phyloP scores from a whole-genome alignment of 1,140 invertebrate species.

The Drosophila neocordata region DNA sequence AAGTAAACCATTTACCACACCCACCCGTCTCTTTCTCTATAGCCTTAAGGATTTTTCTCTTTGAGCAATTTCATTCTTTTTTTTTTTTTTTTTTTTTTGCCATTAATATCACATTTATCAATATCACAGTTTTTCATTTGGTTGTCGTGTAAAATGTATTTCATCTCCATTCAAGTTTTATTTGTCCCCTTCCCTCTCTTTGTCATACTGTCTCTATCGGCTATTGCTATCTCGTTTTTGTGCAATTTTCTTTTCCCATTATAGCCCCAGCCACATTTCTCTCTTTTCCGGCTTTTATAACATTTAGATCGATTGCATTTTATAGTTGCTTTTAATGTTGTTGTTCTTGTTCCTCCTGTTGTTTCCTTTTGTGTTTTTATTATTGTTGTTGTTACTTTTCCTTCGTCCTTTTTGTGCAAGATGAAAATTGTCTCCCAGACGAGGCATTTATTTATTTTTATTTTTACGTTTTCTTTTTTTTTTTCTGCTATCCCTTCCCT shows the following conservation, averaged over 20 bases:
- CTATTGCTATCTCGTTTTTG: constrained; percentile 13
- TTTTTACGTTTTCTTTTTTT: constrained; percentile 13
- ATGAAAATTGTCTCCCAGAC: constrained; percentile 55
- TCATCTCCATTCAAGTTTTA: constrained; percentile 50
- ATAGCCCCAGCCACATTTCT: constrained; percentile 72
- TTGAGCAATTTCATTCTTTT: constrained; percentile 42
- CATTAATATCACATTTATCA: constrained; percentile 79
- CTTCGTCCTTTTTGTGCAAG: constrained; percentile 27
- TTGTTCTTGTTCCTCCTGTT: constrained; percentile 23
- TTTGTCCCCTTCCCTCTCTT: not conserved
- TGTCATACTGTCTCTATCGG: constrained; percentile 4
- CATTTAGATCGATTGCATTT: constrained; percentile 79
- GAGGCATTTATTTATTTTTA: constrained; percentile 33
- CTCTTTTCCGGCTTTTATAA: constrained; percentile 73
- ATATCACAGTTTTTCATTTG: constrained; percentile 79
- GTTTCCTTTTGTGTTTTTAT: constrained; percentile 75
- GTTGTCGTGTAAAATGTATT: constrained; percentile 65
- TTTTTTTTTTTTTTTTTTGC: constrained; percentile 35
- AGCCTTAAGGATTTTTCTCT: constrained; percentile 47
- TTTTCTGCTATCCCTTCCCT: constrained; percentile 20
- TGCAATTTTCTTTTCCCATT: constrained; percentile 68
- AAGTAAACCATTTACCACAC: constrained; percentile 3
- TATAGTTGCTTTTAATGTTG: constrained; percentile 80
- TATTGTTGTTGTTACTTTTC: constrained; percentile 33
- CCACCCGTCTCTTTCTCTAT: not conserved